phyloP scores from a whole-genome alignment of 1,140 invertebrate species.

The Drosophila tani region DNA sequence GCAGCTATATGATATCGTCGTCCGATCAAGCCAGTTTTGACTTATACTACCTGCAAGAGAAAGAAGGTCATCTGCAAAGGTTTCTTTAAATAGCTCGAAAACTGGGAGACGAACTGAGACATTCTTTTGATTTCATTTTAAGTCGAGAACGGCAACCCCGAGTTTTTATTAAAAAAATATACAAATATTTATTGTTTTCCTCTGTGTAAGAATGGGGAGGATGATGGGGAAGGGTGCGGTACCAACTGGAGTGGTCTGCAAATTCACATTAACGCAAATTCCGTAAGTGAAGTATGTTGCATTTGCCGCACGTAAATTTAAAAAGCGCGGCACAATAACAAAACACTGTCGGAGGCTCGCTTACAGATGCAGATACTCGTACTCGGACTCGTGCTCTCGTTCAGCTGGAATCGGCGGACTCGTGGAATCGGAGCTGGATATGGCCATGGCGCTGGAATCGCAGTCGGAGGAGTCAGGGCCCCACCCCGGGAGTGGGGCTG shows the following conservation, averaged over 20 bases:
- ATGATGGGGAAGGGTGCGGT: neutral
- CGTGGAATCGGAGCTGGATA: conserved; percentile 24
- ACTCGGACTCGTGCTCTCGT: conserved; percentile 48
- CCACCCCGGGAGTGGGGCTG: conserved; percentile 31
- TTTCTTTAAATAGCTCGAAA: too few relatives aligned
- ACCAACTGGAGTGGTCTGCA: conserved; percentile 77
- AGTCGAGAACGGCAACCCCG: too few relatives aligned
- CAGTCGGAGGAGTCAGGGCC: conserved; percentile 50
- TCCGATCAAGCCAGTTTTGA: too few relatives aligned
- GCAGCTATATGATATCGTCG: too few relatives aligned
- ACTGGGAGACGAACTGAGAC: too few relatives aligned
- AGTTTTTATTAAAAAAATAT: too few relatives aligned
- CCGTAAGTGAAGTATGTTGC: conserved; percentile 83
- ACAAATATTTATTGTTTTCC: neutral
- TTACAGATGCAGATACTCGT: conserved; percentile 53
- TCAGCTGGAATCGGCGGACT: conserved; percentile 31
- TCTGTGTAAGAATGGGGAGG: conserved; percentile 7
- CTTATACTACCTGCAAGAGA: too few relatives aligned
- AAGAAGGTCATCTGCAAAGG: too few relatives aligned
- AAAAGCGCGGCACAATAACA: conserved; percentile 81
- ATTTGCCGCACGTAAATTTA: conserved; percentile 82
- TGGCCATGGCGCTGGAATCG: conserved; percentile 28
- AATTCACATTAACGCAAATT: conserved; percentile 83
- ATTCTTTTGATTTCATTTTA: too few relatives aligned
- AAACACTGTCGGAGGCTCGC: conserved; percentile 68